These are phyloP conservation scores for Pleuronectes platessa DNA, from an alignment of 2,113 vertebrate genomes.

Conservation along the genomic window DNA sequence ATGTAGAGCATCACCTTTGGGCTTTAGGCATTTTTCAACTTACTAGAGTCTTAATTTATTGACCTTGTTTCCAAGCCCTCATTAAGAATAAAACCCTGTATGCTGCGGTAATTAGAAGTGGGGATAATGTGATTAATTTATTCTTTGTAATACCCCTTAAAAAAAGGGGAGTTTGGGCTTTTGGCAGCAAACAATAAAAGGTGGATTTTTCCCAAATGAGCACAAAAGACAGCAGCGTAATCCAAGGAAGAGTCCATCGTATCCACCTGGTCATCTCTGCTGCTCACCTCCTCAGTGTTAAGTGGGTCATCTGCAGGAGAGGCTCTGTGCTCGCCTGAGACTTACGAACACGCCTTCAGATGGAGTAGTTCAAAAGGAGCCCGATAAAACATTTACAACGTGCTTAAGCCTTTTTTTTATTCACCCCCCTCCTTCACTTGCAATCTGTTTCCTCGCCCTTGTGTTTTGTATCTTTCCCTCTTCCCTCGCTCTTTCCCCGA, in stretches of 20 bases:
- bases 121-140: neutral
- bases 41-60: neutral
- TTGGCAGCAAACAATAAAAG: neutral
- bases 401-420: slow-evolving; percentile 51
- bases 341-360: slow-evolving; percentile 32
- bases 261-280: slow-evolving; percentile 41
- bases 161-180: neutral
- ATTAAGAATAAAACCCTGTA: neutral
- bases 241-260: slow-evolving; percentile 8
- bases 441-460: slow-evolving; percentile 46
- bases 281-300: slow-evolving; percentile 60
- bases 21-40: neutral
- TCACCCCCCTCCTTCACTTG: slow-evolving; percentile 30
- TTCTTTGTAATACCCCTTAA: neutral
- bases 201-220: neutral
- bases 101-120: neutral
- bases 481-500: slow-evolving; percentile 17
- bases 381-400: slow-evolving; percentile 81
- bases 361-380: slow-evolving; percentile 68
- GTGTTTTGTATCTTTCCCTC: slow-evolving; percentile 39
- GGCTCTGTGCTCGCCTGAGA: slow-evolving; percentile 36
- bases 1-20: neutral
- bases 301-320: slow-evolving; percentile 66
- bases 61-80: neutral
- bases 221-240: neutral